phyloP scores from a whole-genome alignment of 1,140 invertebrate genomes.

The Trialeurodes vaporariorum region DNA sequence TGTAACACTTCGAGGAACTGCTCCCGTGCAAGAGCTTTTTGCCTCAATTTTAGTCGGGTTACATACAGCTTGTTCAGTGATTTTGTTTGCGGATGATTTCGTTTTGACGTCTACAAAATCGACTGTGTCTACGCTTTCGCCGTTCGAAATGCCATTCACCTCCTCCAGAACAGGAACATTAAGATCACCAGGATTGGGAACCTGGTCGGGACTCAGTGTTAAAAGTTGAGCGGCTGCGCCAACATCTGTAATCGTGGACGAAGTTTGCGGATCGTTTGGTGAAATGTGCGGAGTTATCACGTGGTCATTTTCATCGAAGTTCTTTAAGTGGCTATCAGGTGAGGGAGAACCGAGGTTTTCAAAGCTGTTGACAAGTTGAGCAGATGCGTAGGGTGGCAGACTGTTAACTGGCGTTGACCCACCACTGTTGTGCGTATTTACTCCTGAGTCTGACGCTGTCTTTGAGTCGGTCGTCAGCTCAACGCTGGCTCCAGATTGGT shows the following conservation, averaged over 20 bases:
- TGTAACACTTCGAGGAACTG: too few relatives aligned
- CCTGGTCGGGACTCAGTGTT: too few relatives aligned
- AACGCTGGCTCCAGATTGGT: slow-evolving; percentile 25
- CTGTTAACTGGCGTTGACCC: slow-evolving; percentile 17
- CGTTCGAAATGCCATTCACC: not conserved
- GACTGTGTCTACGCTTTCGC: not conserved
- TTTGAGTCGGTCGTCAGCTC: slow-evolving; percentile 21
- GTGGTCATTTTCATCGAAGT: too few relatives aligned
- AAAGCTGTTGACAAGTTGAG: slow-evolving; percentile 9
- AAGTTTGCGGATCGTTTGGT: not conserved
- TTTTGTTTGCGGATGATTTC: too few relatives aligned
- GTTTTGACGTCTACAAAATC: too few relatives aligned
- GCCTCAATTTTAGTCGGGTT: too few relatives aligned
- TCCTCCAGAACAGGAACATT: not conserved
- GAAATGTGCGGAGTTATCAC: too few relatives aligned
- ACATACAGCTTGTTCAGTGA: too few relatives aligned
- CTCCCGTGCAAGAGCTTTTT: too few relatives aligned
- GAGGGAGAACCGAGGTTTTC: not conserved
- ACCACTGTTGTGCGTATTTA: slow-evolving; percentile 24
- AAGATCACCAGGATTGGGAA: too few relatives aligned
- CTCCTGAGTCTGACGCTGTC: slow-evolving; percentile 26
- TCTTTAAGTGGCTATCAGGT: too few relatives aligned
- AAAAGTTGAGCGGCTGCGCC: too few relatives aligned
- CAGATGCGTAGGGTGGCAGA: slow-evolving; percentile 14
- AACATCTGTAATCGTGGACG: not conserved